Evolutionary conservation across 2,888 invertebrate species (phyloP), one percentile per base, ranked within the genome.

Genomic region (Melinopterus prodromus): DNA sequence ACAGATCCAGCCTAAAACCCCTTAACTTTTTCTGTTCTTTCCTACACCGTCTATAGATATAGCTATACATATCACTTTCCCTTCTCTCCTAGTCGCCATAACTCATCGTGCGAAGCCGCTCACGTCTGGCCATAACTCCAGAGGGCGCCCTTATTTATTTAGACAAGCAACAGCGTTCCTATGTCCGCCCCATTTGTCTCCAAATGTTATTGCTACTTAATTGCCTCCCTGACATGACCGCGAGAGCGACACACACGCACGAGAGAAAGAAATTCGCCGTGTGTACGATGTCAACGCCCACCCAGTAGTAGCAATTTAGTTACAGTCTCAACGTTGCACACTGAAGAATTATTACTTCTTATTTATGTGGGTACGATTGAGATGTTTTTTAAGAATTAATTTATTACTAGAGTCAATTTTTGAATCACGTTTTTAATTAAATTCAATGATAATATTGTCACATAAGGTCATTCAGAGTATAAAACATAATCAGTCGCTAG

Each of bases 191-290:
- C 53, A 53, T 53, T 77, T 77, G 69, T 77, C 77, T 77, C 69
- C 69, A 53, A 77, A 77, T 77, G 77, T 77, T 77, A 77, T 77
- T 77, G 77, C 77, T 26, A 53, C 38, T 69, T 77, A 77, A 77
- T 77, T 77, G 77, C 69, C 77, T 77, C 5, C 53, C 53, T 53
- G 53, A 53, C 53, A 53, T 53, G 53, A 53, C 53, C 53, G 9
- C 12, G 12, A 7, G 12, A 53, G 9, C 3, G 53, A 9, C 12
- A 53, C 53, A 53, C 53, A 53, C 53, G 53, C 53, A 38, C 38
- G 12, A 9, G 12, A 53, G 12, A 53, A 53, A 53, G 53, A 53
- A 53, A 53, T 53, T 9, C 53, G 53, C 26, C 26, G 26, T 1
- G 1, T 26, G 26, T 3, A 26, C 1, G 26, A 26, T 3, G 26